Conservation (phyloP, 1,140 invertebrate species). For the Cotesia typhae region DNA sequence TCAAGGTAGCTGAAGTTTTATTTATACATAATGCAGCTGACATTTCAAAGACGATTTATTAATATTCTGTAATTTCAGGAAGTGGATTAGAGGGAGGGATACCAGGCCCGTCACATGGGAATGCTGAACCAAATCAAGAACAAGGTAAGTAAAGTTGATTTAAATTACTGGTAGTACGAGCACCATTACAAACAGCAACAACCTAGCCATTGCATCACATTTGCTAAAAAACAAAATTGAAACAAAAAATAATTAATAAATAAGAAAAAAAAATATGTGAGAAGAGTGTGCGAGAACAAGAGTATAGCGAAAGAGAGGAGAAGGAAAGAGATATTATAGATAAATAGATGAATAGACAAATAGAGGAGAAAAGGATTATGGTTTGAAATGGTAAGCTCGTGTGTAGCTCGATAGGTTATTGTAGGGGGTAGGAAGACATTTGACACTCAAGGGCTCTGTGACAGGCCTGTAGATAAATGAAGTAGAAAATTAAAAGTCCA, state of each 20-base stretch:
- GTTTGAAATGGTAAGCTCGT: slow-evolving; percentile 68
- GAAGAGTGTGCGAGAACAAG: slow-evolving; percentile 61
- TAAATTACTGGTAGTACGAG: slow-evolving; percentile 63
- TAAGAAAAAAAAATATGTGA: slow-evolving; percentile 49
- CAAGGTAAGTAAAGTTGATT: slow-evolving; percentile 61
- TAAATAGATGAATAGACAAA: slow-evolving; percentile 15
- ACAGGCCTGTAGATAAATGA: slow-evolving; percentile 19
- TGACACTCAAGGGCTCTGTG: slow-evolving; percentile 58
- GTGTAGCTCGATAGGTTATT: slow-evolving; percentile 65
- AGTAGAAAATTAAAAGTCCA: slow-evolving; percentile 52
- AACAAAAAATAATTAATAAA: slow-evolving; percentile 11
- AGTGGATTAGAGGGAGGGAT: slow-evolving; percentile 61
- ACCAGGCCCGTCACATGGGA: slow-evolving; percentile 62
- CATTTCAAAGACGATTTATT: not conserved
- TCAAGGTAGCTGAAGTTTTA: slow-evolving; percentile 51
- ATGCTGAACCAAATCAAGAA: slow-evolving; percentile 60
- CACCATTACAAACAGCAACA: slow-evolving; percentile 68
- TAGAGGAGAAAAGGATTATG: slow-evolving; percentile 45
- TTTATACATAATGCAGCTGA: slow-evolving; percentile 1
- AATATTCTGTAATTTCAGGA: slow-evolving; percentile 45
- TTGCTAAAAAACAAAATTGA: slow-evolving; percentile 29
- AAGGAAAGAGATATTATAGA: slow-evolving; percentile 25
- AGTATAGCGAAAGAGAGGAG: slow-evolving; percentile 49
- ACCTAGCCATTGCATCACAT: slow-evolving; percentile 66
- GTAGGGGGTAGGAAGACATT: slow-evolving; percentile 64